A percentile compares a stretch with the other conserved stretches of the same genome.
Conservation (phyloP, 2,113 vertebrate genomes). For the Amblyopsis rosae region DNA sequence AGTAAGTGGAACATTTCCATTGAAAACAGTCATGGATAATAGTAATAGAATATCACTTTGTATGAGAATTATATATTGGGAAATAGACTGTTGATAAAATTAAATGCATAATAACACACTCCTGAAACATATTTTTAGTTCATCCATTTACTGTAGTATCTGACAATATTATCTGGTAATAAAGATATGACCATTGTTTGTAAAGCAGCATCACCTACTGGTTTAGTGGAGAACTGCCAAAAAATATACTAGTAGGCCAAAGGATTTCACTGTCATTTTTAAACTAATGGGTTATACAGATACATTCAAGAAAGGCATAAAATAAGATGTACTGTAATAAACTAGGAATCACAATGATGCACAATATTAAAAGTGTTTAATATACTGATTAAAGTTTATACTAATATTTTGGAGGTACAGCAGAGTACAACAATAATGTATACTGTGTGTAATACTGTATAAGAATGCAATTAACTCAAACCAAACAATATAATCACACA, state of each 20-base stretch:
- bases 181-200: slow-evolving; percentile 47
- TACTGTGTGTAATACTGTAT: too few species aligned
- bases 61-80: background rate
- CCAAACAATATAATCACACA: too few species aligned
- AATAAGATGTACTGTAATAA: too few species aligned
- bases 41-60: background rate
- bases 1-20: background rate
- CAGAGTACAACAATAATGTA: too few species aligned
- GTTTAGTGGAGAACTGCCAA: slow-evolving; percentile 68
- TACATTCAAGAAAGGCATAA: background rate
- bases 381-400: too few species aligned
- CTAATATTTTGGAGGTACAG: too few species aligned
- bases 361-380: too few species aligned
- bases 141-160: background rate
- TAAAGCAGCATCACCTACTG: slow-evolving; percentile 70
- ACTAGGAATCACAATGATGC: too few species aligned
- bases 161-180: background rate
- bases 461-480: too few species aligned
- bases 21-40: background rate
- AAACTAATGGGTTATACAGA: background rate
- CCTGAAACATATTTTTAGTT: background rate
- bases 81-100: background rate
- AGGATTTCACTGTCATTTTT: background rate
- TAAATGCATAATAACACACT: slow-evolving; percentile 1
- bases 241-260: slow-evolving; percentile 7